These are phyloP conservation scores for Silurus aristotelis DNA, from an alignment of 2,797 vertebrate genomes.

Conservation along the genomic window DNA sequence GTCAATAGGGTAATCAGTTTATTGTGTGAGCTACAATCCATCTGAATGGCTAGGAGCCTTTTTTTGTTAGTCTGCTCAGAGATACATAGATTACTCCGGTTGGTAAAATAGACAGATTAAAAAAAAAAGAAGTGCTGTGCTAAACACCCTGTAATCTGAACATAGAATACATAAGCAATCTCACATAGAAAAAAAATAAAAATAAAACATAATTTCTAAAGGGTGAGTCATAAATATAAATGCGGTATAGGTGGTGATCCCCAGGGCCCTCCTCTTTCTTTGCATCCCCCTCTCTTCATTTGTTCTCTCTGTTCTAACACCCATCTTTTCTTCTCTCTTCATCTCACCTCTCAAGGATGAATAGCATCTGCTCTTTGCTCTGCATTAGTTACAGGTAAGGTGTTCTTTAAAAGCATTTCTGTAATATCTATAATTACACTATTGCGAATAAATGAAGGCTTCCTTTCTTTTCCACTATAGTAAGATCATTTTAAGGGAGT, in stretches of 20 bases:
- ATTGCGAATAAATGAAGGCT: background rate
- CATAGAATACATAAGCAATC: background rate
- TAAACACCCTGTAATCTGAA: slow-evolving; percentile 15
- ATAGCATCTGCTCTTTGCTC: slow-evolving; percentile 92
- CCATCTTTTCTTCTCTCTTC: slow-evolving; percentile 45
- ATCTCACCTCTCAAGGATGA: slow-evolving; percentile 78
- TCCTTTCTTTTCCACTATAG: background rate
- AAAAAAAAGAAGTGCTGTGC: background rate
- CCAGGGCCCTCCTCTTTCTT: slow-evolving; percentile 53
- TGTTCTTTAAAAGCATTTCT: slow-evolving; percentile 41
- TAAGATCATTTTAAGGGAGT: slow-evolving; percentile 1
- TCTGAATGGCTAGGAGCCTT: slow-evolving; percentile 66
- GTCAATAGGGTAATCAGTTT: slow-evolving; percentile 50
- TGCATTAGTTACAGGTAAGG: slow-evolving; percentile 97
- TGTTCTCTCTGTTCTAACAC: slow-evolving; percentile 39
- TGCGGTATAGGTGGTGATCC: slow-evolving; percentile 46
- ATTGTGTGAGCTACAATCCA: slow-evolving; percentile 56
- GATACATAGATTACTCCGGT: slow-evolving; percentile 50
- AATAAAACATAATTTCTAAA: slow-evolving; percentile 25
- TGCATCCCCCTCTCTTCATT: slow-evolving; percentile 33
- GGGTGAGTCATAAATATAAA: slow-evolving; percentile 47
- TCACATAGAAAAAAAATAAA: slow-evolving; percentile 20
- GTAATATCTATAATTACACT: slow-evolving; percentile 34
- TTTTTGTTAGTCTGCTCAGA: slow-evolving; percentile 54
- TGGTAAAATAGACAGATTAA: too few relatives aligned